These are phyloP conservation scores for Phenganax subtilis DNA, from an alignment of 92 coral and sea anemone genomes.

Conservation along the genomic window DNA sequence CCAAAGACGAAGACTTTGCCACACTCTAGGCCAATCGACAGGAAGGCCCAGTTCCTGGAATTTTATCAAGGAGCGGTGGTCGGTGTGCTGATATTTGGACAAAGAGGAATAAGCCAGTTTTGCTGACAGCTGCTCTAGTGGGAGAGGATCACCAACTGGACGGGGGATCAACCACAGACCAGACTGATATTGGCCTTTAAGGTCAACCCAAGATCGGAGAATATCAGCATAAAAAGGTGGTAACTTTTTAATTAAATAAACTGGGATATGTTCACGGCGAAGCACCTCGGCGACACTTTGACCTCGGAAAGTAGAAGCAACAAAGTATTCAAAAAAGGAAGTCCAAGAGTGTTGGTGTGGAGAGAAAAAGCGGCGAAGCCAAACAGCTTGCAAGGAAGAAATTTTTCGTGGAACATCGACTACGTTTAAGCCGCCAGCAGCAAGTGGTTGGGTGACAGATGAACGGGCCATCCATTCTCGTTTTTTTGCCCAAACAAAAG, in stretches of 20 bases:
- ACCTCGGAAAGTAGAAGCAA: neutral
- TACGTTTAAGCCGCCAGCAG: constrained; percentile 2
- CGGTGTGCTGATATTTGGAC: neutral
- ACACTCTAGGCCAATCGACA: neutral
- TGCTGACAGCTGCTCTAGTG: neutral
- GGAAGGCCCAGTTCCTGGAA: neutral
- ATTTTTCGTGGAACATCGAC: neutral
- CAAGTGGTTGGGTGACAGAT: neutral
- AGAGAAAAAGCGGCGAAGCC: neutral
- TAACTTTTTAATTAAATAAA: neutral
- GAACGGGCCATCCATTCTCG: neutral
- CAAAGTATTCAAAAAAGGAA: neutral
- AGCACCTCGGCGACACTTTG: neutral
- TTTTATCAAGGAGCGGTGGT: neutral
- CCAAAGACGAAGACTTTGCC: constrained; percentile 4
- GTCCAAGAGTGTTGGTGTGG: neutral
- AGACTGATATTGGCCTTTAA: neutral
- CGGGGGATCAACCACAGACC: neutral
- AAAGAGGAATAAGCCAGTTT: neutral
- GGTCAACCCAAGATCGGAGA: constrained; percentile 3
- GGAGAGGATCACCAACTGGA: neutral
- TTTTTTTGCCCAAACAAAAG: constrained; percentile 37
- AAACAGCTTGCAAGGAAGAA: neutral
- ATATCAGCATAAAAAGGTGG: constrained; percentile 24
- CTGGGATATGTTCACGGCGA: neutral